Evolutionary conservation across 2,113 vertebrate species (phyloP).

Genomic region (Dissostichus mawsoni): DNA sequence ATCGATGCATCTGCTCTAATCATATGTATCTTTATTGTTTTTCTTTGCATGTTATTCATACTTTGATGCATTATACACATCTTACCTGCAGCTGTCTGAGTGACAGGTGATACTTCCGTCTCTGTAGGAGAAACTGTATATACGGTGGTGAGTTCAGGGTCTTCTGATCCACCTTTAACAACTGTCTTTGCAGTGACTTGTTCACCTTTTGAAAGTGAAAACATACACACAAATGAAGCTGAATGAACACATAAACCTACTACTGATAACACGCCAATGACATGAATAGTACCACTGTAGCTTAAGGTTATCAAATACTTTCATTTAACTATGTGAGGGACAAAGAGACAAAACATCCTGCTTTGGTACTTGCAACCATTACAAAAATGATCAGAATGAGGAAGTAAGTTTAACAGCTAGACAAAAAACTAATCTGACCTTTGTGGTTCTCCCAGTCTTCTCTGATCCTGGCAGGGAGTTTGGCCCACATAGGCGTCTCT

Average conservation of each 20-base stretch:
- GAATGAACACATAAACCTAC: background rate
- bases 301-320: too few relatives aligned
- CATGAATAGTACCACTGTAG: too few relatives aligned
- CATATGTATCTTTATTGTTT: background rate
- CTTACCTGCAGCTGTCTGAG: constrained; percentile 29
- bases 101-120: constrained; percentile 21
- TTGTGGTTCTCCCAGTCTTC: constrained; percentile 77
- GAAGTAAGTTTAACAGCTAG: background rate
- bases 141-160: constrained; percentile 15
- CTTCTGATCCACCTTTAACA: background rate
- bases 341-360: too few relatives aligned
- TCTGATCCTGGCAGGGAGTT: constrained; percentile 74
- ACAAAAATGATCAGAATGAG: background rate
- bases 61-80: background rate
- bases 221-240: background rate
- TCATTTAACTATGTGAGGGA: too few relatives aligned
- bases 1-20: background rate
- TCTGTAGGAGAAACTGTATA: constrained; percentile 20
- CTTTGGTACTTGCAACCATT: too few relatives aligned
- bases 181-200: constrained; percentile 3
- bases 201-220: constrained; percentile 14
- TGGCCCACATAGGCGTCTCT: constrained; percentile 79
- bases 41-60: background rate
- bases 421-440: constrained; percentile 35
- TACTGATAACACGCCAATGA: too few relatives aligned